Conservation (phyloP, 2,888 invertebrate genomes). For the Frankliniella fusca region DNA sequence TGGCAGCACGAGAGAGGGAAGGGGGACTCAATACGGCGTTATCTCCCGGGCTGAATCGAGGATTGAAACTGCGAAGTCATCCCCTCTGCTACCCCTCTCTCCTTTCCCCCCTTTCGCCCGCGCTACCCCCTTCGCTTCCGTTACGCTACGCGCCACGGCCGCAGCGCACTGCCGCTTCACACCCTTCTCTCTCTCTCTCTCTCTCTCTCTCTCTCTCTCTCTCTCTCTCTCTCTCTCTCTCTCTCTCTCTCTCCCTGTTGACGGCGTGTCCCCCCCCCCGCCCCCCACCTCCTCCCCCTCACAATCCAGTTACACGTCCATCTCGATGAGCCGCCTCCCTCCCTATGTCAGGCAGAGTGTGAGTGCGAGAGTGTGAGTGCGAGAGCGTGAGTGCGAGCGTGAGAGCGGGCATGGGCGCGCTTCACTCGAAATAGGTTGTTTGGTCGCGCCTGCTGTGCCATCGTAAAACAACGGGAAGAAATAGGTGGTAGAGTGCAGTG, state of each 20-base stretch:
- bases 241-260: neutral
- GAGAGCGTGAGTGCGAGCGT: neutral
- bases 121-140: conserved; percentile 33
- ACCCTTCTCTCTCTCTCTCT: neutral
- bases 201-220: conserved; percentile 27
- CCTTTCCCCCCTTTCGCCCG: neutral
- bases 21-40: conserved; percentile 29
- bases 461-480: neutral
- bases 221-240: conserved; percentile 35
- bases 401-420: neutral
- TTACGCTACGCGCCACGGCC: too few species aligned
- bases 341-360: neutral
- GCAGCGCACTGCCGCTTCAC: neutral
- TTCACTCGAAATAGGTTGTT: too few species aligned
- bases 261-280: neutral
- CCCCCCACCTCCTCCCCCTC: too few species aligned
- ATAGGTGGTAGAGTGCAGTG: neutral
- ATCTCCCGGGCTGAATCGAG: neutral
- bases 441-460: neutral
- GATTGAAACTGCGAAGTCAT: conserved; percentile 17
- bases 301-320: too few species aligned
- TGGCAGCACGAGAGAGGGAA: conserved; percentile 28
- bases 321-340: neutral
- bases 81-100: neutral
- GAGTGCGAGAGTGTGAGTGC: neutral